Evolutionary conservation across 2,797 vertebrate genomes (phyloP), one percentile per base, ranked within the genome.

Genomic region (Lateolabrax maculatus): DNA sequence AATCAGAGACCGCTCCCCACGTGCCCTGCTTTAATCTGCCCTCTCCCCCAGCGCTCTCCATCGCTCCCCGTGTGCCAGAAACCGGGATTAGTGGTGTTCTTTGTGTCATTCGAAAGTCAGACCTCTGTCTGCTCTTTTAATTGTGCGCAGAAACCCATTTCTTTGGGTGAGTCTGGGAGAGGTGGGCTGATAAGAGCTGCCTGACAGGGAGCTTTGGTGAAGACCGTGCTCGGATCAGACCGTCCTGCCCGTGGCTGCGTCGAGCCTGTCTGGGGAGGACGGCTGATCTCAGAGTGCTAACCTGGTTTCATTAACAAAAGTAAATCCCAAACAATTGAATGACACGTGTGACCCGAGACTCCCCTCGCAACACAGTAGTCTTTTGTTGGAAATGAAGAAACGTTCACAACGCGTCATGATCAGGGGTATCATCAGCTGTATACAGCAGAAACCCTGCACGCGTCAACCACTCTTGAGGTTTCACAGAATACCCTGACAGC

Each of bases 81-180:
- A 84, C 75, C 75, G 44, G 90, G 93, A 93, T 93, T 92, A 93
- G 77, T 69, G 18, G 67, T 81, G 90, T 90, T 90, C 87, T 83
- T 75, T 90, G 84, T 91, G 81, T 84, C 77, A 84, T 90, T 87
- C 48, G 27, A 88, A 90, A 89, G 84, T 88, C 87, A 80, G 48
- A 57, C 73, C 79, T 79, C 75, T 72, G 85, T 90, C 85, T 88
- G 70, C 80, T 87, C 80, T 83, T 88, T 87, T 87, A 79, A 85
- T 88, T 90, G 80, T 79, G 74, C 37, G 56, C 27, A 16, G 51
- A 74, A 60, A 37, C 64, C 37, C 60, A 75, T 71, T 81, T 83
- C 67, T 79, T 68, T 44, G 58, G 70, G 37, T 16, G 76, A 65
- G 36, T 73, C 64, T 48, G 37, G 41, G 43, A 81, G 73, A 81